Base-by-base conservation (phyloP, 2,888 invertebrate genomes). In the Coleophora flavipennella region DNA sequence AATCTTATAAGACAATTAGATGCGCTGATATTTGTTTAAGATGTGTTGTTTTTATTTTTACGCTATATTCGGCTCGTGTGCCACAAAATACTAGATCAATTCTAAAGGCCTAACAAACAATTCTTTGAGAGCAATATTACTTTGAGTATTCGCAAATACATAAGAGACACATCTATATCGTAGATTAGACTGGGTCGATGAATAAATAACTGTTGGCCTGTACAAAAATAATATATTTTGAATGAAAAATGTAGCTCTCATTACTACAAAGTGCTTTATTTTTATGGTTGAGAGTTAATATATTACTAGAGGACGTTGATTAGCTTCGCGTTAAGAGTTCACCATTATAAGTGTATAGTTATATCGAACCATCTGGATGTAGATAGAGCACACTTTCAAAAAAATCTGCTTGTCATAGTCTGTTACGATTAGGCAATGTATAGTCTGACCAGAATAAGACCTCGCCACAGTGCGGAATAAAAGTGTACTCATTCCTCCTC, bases 141-240 rank as follows among this genome's bases (percentile, higher is more conserved):
- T 20, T 20, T 20, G 20, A 29, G 4, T 2, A 50, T 53, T 60
- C 61, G 65, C 41, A 63, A 62, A 64, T 70, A 62, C 63, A 57
- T 55, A 58, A n/a, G 61, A 62, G 62, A 53, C 45, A 39, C 40
- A 36, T 48, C 45, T 47, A 49, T 35, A 39, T 20, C 36, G 49
- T 56, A 54, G 46, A 43, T 58, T 49, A 45, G 51, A 48, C 49
- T 51, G 54, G 57, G 57, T 57, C 49, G 53, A 53, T 52, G 41
- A 52, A 47, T 49, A 50, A 51, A 59, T 49, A 52, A 54, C 45
- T 50, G 57, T 69, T 68, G 66, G 72, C 65, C 65, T 70, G 68
- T 74, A 71, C 68, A 74, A 74, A 73, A 68, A 66, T 69, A 64
- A 69, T 69, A 68, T 71, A 70, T 69, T 69, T 38, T 62, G 59